A percentile compares a stretch with the other conserved stretches of the same genome.
These are phyloP conservation scores for Axinella damicornis DNA, from an alignment of 37 sponge, comb jelly and placozoan species.

Conservation along the genomic window DNA sequence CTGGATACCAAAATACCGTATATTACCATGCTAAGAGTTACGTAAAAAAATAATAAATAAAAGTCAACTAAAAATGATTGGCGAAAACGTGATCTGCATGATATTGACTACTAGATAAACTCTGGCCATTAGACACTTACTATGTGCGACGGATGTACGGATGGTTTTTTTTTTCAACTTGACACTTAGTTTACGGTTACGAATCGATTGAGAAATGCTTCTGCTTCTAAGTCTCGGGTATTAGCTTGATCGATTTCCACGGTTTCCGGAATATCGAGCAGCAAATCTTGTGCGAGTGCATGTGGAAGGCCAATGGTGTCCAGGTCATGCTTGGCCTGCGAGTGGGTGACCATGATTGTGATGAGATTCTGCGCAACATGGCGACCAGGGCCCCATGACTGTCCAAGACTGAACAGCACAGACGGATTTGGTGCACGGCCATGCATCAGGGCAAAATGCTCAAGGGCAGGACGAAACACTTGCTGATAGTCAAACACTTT, in stretches of 20 bases:
- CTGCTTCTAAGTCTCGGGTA: conserved; percentile 31
- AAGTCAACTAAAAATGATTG: too few relatives aligned
- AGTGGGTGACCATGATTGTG: conserved; percentile 60
- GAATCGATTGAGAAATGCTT: conserved; percentile 45
- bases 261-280: conserved; percentile 25
- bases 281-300: conserved; percentile 15
- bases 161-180: too few relatives aligned
- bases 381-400: conserved; percentile 79
- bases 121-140: too few relatives aligned
- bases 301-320: conserved; percentile 30
- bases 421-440: conserved; percentile 60
- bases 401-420: conserved; percentile 76
- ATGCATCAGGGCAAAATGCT: conserved; percentile 30
- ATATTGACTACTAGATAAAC: too few relatives aligned
- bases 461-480: conserved; percentile 53
- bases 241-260: conserved; percentile 44
- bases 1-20: not conserved
- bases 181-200: not conserved
- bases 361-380: conserved; percentile 71
- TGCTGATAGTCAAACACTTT: conserved; percentile 78
- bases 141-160: too few relatives aligned
- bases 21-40: not conserved
- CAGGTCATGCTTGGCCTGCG: conserved; percentile 55
- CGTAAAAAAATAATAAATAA: not conserved
- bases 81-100: too few relatives aligned